Evolutionary conservation across 1,140 invertebrate species (phyloP).

Genomic region (Cydia fagiglandana): DNA sequence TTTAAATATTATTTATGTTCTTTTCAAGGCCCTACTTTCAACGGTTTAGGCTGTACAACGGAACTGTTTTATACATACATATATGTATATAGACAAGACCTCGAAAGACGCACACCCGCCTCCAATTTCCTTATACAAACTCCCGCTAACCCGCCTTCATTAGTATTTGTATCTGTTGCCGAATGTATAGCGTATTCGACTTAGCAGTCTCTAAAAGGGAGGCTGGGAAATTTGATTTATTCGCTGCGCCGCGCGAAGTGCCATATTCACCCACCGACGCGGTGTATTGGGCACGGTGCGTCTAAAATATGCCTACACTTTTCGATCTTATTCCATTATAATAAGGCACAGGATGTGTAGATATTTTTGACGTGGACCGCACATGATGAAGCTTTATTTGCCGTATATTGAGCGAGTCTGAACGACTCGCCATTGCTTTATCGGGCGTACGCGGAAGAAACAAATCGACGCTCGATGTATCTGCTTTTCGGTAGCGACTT

Average conservation of each 20-base stretch:
- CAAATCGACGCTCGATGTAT: constrained; percentile 10
- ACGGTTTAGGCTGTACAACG: no score
- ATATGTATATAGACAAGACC: not conserved
- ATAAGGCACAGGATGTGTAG: not conserved
- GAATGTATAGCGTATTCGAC: constrained; percentile 45
- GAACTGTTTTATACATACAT: no score
- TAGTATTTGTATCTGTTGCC: constrained; percentile 33
- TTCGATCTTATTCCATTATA: not conserved
- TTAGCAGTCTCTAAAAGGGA: constrained; percentile 49
- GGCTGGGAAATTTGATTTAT: constrained; percentile 68
- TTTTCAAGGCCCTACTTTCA: no score
- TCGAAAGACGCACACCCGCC: not conserved
- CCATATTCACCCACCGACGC: constrained; percentile 65
- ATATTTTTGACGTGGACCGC: not conserved
- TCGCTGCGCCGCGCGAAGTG: constrained; percentile 70
- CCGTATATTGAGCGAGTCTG: constrained; percentile 66
- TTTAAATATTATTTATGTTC: no score
- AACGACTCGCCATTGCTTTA: constrained; percentile 39
- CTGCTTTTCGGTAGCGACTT: constrained; percentile 16
- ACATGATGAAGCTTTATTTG: constrained; percentile 72
- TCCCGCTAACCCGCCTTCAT: constrained; percentile 9
- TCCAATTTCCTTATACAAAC: not conserved
- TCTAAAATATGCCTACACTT: not conserved
- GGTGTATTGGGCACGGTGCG: constrained; percentile 54
- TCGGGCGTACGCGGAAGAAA: constrained; percentile 17